Conservation (phyloP, 2,113 vertebrate species). For the Pollimyrus isidori region DNA sequence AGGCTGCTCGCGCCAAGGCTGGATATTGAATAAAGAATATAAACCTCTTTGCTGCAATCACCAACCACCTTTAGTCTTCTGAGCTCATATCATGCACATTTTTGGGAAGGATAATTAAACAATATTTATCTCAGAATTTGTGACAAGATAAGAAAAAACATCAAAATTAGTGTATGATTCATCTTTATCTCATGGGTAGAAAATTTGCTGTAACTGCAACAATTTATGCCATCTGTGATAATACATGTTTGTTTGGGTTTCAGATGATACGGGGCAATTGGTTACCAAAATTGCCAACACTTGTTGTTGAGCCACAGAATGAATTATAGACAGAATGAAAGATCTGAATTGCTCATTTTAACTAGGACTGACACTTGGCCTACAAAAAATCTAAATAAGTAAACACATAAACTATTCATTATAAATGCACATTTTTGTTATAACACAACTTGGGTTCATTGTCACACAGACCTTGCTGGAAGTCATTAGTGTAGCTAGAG, state of each 20-base stretch:
- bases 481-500: background rate
- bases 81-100: background rate
- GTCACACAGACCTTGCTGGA: background rate
- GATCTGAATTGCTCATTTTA: background rate
- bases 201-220: background rate
- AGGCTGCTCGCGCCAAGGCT: background rate
- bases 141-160: background rate
- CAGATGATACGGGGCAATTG: background rate
- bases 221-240: background rate
- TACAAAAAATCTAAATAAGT: background rate
- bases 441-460: background rate
- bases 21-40: background rate
- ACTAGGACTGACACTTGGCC: background rate
- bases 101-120: background rate
- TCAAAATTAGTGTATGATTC: background rate
- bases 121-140: background rate
- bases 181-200: background rate
- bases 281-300: background rate
- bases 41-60: background rate
- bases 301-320: background rate
- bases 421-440: background rate
- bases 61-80: background rate
- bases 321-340: background rate
- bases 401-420: background rate
- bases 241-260: background rate